These are phyloP conservation scores for Sarcophaga bullata DNA, from an alignment of 1,140 invertebrate genomes.

Conservation along the genomic window DNA sequence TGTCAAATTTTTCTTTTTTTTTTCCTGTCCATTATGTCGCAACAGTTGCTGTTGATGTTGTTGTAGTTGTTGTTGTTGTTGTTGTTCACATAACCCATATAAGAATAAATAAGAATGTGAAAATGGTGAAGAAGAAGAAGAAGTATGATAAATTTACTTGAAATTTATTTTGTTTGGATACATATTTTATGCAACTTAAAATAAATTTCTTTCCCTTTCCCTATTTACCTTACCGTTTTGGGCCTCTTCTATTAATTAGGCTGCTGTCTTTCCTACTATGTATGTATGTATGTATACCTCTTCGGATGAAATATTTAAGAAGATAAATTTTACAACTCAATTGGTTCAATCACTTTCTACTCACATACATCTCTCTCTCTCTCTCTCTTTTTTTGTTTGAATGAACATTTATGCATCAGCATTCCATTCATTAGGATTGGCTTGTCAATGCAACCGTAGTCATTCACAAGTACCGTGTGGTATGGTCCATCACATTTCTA, in stretches of 20 bases:
- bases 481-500: no score
- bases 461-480: no score
- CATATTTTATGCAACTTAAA: slow-evolving; percentile 10
- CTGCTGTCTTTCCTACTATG: neutral
- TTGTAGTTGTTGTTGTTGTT: no score
- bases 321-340: slow-evolving; percentile 9
- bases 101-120: no score
- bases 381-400: no score
- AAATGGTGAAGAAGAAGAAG: no score
- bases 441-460: neutral
- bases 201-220: neutral
- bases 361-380: neutral
- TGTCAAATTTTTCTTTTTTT: no score
- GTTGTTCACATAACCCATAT: no score
- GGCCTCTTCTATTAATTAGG: no score
- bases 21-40: no score
- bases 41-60: no score
- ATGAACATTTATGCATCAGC: neutral
- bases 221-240: neutral
- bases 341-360: slow-evolving; percentile 5
- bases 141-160: slow-evolving; percentile 15
- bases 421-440: neutral
- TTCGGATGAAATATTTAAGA: slow-evolving; percentile 2
- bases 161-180: slow-evolving; percentile 12
- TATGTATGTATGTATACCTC: no score